Conservation (phyloP, 2,113 vertebrate genomes). For the Aythya baeri region DNA sequence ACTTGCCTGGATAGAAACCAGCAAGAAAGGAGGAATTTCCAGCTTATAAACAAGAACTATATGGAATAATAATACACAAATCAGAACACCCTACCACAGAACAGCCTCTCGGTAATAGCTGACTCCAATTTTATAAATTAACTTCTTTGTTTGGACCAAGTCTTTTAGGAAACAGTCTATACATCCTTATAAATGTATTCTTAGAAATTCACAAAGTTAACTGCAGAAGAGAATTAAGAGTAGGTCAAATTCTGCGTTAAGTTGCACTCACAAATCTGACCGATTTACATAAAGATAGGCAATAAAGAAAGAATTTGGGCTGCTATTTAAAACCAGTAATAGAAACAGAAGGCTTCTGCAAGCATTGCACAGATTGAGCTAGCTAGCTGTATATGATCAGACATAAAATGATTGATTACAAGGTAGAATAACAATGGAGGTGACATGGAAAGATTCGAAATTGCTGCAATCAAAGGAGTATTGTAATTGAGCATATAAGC, state of each 20-base stretch:
- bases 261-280: not conserved
- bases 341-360: not conserved
- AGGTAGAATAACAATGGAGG: not conserved
- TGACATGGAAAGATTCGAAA: not conserved
- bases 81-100: not conserved
- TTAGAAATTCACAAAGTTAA: not conserved
- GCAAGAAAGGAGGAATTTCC: slow-evolving; percentile 2
- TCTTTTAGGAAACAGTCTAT: not conserved
- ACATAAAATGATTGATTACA: not conserved
- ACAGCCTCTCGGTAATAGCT: not conserved
- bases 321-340: not conserved
- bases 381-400: not conserved
- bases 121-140: not conserved
- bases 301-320: not conserved
- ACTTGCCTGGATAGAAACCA: slow-evolving; percentile 2
- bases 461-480: not conserved
- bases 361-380: not conserved
- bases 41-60: not conserved
- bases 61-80: not conserved
- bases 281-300: not conserved
- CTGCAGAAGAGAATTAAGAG: not conserved
- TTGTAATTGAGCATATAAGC: not conserved
- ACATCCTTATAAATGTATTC: not conserved
- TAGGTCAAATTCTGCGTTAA: not conserved
- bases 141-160: not conserved